Evolutionary conservation across 2,888 invertebrate genomes (phyloP), one percentile per base, ranked within the genome.

Genomic region (Ceratothoa steindachneri): DNA sequence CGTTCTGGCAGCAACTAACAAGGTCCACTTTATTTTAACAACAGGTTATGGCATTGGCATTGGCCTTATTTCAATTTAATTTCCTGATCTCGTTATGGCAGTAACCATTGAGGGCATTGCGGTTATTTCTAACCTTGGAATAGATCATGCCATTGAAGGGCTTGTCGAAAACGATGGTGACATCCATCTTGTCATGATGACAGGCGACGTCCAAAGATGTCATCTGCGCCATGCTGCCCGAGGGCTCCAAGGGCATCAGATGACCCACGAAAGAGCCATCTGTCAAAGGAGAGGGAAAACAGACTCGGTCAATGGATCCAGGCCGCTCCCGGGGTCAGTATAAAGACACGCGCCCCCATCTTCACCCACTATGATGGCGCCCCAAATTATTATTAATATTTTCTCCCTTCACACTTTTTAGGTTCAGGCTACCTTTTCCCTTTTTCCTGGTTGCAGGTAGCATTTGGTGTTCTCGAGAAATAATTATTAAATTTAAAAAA

Each of bases 161-260:
- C 77, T 90, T 88, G 83, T 91, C 91, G 84, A 92, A 93, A 83
- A 91, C 90, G 9, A 92, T 88, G 80, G 90, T 89, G 75, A 92
- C 91, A 0, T 89, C 90, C 92, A 93, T 92, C 89, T 90, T 89
- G 80, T 91, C 91, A 83, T 91, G 92, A 74, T 90, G 90, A 82
- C 92, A 92, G 81, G 90, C 87, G 0, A 92, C 92, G 53, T 90
- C 88, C 72, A 92, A 88, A 0, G 87, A 88, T 82, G 91, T 90
- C 80, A 92, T 90, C 81, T 91, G 91, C 1, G 92, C 90, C 55
- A 75, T 69, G 19, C 30, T 30, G 28, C 53, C 53, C 4, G 28
- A 15, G 12, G 72, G 65, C 22, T 70, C 55, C 70, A 55, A 24
- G 15, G 70, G 70, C 0, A 70, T n/a, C 30, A 70, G 22, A 30